Evolutionary conservation across 2,113 vertebrate species (phyloP).

Genomic region (Xiphorhynchus elegans): DNA sequence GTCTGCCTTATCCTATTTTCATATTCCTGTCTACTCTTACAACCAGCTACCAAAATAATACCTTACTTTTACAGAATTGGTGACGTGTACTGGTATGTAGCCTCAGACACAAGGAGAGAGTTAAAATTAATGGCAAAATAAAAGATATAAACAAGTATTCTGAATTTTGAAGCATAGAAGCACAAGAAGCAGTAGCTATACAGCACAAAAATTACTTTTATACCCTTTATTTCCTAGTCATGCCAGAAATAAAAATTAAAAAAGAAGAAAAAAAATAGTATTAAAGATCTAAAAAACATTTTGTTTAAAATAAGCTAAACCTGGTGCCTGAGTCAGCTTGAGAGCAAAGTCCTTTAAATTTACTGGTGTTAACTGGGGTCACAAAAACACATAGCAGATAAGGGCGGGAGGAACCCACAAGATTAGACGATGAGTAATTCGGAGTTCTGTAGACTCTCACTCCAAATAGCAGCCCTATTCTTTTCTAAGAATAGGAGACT

Average conservation of each 20-base stretch:
- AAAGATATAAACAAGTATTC: not conserved
- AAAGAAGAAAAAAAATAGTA: not conserved
- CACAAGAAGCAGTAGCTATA: not conserved
- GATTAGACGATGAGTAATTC: not conserved
- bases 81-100: not conserved
- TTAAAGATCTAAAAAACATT: not conserved
- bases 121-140: not conserved
- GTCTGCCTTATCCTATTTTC: not conserved
- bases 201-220: not conserved
- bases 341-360: not conserved
- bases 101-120: not conserved
- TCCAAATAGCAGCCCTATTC: not conserved
- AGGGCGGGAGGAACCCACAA: fast-evolving
- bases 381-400: not conserved
- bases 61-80: not conserved
- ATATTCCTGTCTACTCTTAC: not conserved
- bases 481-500: not conserved
- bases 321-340: not conserved
- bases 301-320: not conserved
- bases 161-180: not conserved
- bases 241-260: not conserved
- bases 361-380: not conserved
- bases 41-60: not conserved
- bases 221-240: not conserved
- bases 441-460: not conserved